Conservation (phyloP, 2,797 vertebrate genomes). For the Mormyrops attenuatus region DNA sequence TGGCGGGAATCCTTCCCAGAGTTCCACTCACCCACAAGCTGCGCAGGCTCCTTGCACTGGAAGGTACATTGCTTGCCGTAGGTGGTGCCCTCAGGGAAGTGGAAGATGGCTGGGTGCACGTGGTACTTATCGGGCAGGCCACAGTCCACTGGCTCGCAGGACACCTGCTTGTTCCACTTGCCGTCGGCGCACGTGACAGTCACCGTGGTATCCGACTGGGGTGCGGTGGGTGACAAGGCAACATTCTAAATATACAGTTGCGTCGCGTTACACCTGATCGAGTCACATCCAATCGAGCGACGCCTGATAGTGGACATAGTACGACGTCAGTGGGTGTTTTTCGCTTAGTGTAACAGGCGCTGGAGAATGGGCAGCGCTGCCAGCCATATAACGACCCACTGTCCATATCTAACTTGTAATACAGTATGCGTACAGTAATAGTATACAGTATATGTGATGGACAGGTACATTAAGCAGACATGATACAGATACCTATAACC, state of each 20-base stretch:
- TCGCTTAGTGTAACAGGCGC: not conserved
- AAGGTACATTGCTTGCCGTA: conserved; percentile 88
- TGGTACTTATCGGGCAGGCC: conserved; percentile 89
- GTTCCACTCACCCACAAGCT: conserved; percentile 75
- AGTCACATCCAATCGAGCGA: not conserved
- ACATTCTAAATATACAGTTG: not conserved
- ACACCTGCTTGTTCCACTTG: conserved; percentile 93
- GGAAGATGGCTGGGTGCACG: conserved; percentile 83
- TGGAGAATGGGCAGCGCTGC: not conserved
- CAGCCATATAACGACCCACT: not conserved
- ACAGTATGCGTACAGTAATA: not conserved
- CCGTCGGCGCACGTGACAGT: conserved; percentile 85
- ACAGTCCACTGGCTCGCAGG: conserved; percentile 90
- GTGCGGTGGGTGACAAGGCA: conserved; percentile 23
- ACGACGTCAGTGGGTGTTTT: not conserved
- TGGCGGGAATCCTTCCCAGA: not conserved
- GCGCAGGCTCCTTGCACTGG: conserved; percentile 81
- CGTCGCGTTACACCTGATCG: not conserved
- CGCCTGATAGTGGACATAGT: not conserved
- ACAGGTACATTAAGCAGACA: not conserved
- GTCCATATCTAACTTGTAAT: not conserved
- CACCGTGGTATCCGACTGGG: conserved; percentile 71
- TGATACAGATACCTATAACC: not conserved
- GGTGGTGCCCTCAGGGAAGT: conserved; percentile 84
- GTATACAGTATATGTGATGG: not conserved